phyloP scores from a whole-genome alignment of 2,113 vertebrate species.

The Garra rufa region DNA sequence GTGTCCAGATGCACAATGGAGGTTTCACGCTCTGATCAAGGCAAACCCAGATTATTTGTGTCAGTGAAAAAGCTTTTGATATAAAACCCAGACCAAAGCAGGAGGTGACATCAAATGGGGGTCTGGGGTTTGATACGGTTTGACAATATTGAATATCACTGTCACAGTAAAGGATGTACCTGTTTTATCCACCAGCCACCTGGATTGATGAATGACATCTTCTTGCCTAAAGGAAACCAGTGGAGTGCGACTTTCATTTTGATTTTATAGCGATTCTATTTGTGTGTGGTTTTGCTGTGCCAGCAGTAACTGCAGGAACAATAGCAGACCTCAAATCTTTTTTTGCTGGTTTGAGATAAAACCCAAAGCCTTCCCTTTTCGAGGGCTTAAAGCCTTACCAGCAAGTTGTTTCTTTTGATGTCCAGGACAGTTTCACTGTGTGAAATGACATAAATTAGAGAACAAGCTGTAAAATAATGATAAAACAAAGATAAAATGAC shows the following conservation, averaged over 20 bases:
- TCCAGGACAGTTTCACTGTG: neutral
- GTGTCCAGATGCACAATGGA: conserved; percentile 16
- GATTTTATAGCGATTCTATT: conserved; percentile 30
- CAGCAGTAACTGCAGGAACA: conserved; percentile 19
- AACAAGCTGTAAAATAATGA: neutral
- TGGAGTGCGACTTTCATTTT: conserved; percentile 35
- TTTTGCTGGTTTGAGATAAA: conserved; percentile 11
- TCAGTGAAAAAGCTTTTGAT: conserved; percentile 33
- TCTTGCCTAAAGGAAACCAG: conserved; percentile 23
- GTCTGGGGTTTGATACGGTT: conserved; percentile 30
- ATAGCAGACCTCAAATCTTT: conserved; percentile 25
- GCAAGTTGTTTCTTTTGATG: neutral
- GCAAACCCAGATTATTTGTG: conserved; percentile 13
- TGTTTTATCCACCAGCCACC: conserved; percentile 1
- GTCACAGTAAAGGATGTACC: conserved; percentile 15
- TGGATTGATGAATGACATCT: conserved; percentile 28
- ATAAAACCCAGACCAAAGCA: neutral
- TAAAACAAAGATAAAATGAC: no score
- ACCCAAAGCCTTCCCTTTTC: neutral
- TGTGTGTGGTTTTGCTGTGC: conserved; percentile 24
- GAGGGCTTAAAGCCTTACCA: neutral
- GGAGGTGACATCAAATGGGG: conserved; percentile 20
- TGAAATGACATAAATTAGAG: neutral
- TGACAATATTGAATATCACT: conserved; percentile 25
- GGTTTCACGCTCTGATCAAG: conserved; percentile 11